These are phyloP conservation scores for Nasonia giraulti DNA, from an alignment of 1,140 invertebrate genomes.

Conservation along the genomic window DNA sequence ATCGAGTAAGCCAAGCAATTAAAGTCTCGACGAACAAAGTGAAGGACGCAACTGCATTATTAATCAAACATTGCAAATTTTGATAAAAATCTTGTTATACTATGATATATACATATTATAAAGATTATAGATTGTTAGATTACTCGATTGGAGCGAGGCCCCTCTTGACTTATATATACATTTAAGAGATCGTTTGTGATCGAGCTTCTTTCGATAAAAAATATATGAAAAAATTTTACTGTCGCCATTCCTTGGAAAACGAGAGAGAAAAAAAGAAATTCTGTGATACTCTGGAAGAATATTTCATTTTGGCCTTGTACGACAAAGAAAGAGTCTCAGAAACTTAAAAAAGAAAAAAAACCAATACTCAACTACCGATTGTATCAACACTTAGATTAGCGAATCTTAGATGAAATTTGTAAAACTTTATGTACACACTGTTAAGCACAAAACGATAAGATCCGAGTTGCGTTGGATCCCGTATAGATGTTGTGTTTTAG, in stretches of 20 bases:
- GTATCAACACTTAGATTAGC: slow-evolving; percentile 27
- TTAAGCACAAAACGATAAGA: slow-evolving; percentile 31
- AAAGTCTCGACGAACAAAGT: slow-evolving; percentile 34
- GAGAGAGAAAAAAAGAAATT: slow-evolving; percentile 39
- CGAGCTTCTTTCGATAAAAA: slow-evolving; percentile 25
- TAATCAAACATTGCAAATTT: slow-evolving; percentile 32
- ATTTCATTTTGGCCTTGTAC: slow-evolving; percentile 40
- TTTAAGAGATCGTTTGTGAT: slow-evolving; percentile 21
- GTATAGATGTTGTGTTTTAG: slow-evolving; percentile 53
- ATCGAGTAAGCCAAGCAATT: slow-evolving; percentile 38
- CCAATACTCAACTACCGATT: slow-evolving; percentile 41
- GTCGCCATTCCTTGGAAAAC: slow-evolving; percentile 27
- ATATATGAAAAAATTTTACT: slow-evolving; percentile 34
- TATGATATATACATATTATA: background rate
- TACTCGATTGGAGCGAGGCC: slow-evolving; percentile 23
- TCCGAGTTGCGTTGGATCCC: slow-evolving; percentile 15
- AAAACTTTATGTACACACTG: slow-evolving; percentile 36
- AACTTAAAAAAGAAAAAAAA: slow-evolving; percentile 17
- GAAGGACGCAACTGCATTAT: slow-evolving; percentile 20
- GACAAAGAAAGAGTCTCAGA: slow-evolving; percentile 25
- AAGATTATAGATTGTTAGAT: slow-evolving; percentile 19
- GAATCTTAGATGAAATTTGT: slow-evolving; percentile 47
- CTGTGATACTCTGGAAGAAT: slow-evolving; percentile 49
- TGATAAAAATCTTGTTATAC: slow-evolving; percentile 42
- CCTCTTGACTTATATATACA: slow-evolving; percentile 5